phyloP scores from a whole-genome alignment of 1,140 invertebrate genomes.

The Pristionchus pacificus region DNA sequence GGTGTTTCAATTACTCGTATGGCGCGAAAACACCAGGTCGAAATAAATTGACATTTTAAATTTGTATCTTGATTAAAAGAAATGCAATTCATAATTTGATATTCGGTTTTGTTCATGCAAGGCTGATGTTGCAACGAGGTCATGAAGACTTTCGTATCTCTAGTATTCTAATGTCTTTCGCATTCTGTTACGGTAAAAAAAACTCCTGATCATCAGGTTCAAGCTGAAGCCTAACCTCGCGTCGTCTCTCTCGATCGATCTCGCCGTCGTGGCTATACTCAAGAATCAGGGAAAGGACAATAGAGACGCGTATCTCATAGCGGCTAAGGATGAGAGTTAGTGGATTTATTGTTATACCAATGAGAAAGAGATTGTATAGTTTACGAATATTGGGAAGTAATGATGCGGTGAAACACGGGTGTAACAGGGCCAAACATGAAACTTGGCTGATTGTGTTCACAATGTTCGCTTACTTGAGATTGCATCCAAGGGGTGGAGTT shows the following conservation, averaged over 20 bases:
- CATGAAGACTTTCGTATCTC: too few species aligned
- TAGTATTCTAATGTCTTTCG: too few species aligned
- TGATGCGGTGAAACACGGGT: too few species aligned
- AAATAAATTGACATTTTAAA: not conserved
- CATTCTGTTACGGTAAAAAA: too few species aligned
- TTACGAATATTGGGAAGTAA: conserved; percentile 17
- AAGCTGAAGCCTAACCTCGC: conserved; percentile 1
- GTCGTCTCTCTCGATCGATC: not conserved
- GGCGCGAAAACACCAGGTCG: conserved; percentile 5
- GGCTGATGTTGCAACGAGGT: too few species aligned
- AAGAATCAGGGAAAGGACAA: conserved; percentile 1
- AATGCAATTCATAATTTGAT: not conserved
- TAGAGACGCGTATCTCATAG: conserved; percentile 7
- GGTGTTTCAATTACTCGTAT: conserved; percentile 9
- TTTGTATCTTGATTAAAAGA: not conserved
- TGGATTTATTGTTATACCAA: conserved; percentile 3
- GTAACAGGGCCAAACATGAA: too few species aligned
- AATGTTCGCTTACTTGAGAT: too few species aligned
- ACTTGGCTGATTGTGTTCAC: too few species aligned
- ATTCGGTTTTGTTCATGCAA: too few species aligned
- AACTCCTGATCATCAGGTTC: too few species aligned
- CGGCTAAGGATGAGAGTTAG: conserved; percentile 2
- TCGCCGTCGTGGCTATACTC: not conserved
- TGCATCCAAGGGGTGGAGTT: too few species aligned
- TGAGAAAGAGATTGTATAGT: conserved; percentile 5